Base-by-base conservation (phyloP, 2,888 invertebrate species). In the Blastobasis lacticolella region DNA sequence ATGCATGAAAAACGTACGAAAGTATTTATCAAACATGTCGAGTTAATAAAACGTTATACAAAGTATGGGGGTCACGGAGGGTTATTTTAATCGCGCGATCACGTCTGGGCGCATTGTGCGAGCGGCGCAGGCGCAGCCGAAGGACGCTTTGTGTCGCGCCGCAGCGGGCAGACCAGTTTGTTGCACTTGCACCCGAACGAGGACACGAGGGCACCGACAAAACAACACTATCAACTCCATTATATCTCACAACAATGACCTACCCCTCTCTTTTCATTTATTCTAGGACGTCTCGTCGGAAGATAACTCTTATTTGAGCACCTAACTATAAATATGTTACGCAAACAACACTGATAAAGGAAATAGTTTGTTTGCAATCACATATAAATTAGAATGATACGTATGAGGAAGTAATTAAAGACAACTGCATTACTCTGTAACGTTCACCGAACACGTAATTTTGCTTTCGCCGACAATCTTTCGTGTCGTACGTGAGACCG, bases 351-450 rank as follows among this genome's bases (percentile, higher is more conserved):
- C 48, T 49, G 40, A 52, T 52, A 54, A 52, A 54, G 56, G 55
- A 57, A 58, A 54, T 42, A 43, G 45, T 10, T 46, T 41, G 40
- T 23, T 6, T 10, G 46, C 37, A 50, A 53, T 53, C 41, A 50
- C 43, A 50, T 45, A 36, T 37, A 46, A 52, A 52, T 46, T 53
- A 50, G 48, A 57, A 37, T 48, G 48, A 40, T 55, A 54, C 52
- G 50, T 23, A 67, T 54, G 57, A 71, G 74, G 71, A 74, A 75
- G 69, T 64, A 64, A 74, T 70, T 63, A 69, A 49, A 43, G 59
- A 58, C 51, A 58, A 61, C 58, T 60, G 54, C 54, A 66, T 54
- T 66, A 67, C 57, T 70, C 66, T 73, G 65, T 65, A 72, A 66
- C 61, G 62, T 63, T 64, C 60, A 54, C 56, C 54, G 58, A 64